Percentiles rank a stretch among this genome's conserved stretches.
These are phyloP conservation scores for Platygyra sinensis DNA, from an alignment of 64 coral and sea anemone genomes.

Conservation along the genomic window DNA sequence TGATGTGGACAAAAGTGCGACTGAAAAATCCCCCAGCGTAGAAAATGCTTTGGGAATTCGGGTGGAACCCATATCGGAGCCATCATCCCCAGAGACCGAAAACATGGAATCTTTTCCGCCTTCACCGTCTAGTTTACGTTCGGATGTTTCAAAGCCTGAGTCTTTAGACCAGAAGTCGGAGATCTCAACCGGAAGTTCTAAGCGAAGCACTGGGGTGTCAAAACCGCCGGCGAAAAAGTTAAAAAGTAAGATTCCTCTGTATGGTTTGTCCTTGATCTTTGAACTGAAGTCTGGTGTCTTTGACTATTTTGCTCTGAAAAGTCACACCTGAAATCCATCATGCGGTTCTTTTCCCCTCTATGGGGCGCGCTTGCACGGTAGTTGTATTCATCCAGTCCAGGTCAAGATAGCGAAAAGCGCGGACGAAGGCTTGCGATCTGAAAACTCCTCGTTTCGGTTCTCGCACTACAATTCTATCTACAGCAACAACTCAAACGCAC, in stretches of 20 bases:
- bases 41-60: constrained; percentile 39
- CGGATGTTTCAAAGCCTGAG: constrained; percentile 49
- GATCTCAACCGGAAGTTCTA: constrained; percentile 38
- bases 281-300: too few relatives aligned
- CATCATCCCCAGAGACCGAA: constrained; percentile 68
- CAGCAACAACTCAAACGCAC: too few relatives aligned
- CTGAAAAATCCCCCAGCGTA: neutral
- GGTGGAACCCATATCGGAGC: constrained; percentile 44
- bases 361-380: too few relatives aligned
- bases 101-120: constrained; percentile 49
- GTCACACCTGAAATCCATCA: too few relatives aligned
- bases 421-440: too few relatives aligned
- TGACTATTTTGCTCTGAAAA: too few relatives aligned
- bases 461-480: too few relatives aligned
- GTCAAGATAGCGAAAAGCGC: too few relatives aligned
- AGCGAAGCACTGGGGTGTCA: constrained; percentile 4
- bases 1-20: neutral
- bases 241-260: neutral
- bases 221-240: constrained; percentile 36
- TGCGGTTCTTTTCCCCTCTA: too few relatives aligned
- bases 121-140: constrained; percentile 55
- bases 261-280: neutral
- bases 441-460: too few relatives aligned
- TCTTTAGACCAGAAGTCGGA: constrained; percentile 35
- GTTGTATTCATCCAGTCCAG: too few relatives aligned